Evolutionary conservation across 1,140 invertebrate genomes (phyloP).

Genomic region (Trichomalopsis sarcophagae): DNA sequence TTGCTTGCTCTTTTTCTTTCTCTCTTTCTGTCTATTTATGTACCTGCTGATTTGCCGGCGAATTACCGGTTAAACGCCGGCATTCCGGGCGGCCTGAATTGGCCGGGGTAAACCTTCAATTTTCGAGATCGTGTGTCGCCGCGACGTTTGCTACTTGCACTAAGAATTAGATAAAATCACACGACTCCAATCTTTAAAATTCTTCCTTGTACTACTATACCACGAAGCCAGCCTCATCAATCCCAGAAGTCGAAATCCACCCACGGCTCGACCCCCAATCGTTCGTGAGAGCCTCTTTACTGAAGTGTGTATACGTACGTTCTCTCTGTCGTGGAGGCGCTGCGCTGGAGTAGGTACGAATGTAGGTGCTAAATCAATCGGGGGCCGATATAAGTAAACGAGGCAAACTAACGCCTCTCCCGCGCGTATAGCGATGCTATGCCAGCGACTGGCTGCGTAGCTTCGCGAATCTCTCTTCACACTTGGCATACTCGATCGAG

Average conservation of each 20-base stretch:
- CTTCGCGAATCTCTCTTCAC: slow-evolving; percentile 64
- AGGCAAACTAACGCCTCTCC: slow-evolving; percentile 66
- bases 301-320: neutral
- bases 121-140: no score
- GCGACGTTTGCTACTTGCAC: no score
- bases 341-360: neutral
- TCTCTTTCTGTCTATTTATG: no score
- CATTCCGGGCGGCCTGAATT: no score
- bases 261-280: neutral
- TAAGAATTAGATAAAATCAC: no score
- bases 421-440: slow-evolving; percentile 19
- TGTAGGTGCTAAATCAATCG: slow-evolving; percentile 45
- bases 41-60: no score
- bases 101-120: no score
- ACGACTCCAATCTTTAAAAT: no score
- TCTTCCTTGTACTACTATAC: no score
- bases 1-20: no score
- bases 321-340: neutral
- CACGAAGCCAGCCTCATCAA: neutral
- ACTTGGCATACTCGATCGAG: slow-evolving; percentile 67
- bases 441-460: slow-evolving; percentile 55
- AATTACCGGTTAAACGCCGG: no score
- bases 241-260: neutral
- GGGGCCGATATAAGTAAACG: slow-evolving; percentile 60
- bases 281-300: neutral